Evolutionary conservation across 2,113 vertebrate species (phyloP), one percentile per base, ranked within the genome.

Genomic region (Lota lota): DNA sequence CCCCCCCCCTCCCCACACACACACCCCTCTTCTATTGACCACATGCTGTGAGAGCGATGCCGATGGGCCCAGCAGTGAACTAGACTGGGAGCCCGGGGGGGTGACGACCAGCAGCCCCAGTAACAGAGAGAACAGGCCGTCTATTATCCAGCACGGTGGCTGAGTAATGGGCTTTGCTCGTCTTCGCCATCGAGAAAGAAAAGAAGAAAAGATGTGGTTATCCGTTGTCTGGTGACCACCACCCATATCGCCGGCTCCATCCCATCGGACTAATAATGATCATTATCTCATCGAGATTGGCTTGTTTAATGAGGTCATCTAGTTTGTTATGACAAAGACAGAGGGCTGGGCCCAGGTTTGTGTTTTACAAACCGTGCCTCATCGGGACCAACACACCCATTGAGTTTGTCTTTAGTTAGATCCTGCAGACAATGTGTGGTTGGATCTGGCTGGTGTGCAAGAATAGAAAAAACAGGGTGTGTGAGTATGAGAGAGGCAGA

Each of bases 1-100:
- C 67, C 79, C 73, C 87, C 88, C 87, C 80, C 87, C 77, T 83
- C 83, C 85, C 85, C 82, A 83, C 74, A 79, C 40, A 47, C 40
- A 47, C 40, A 47, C 40, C 1, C 81, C 61, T 82, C 80, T 81
- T 74, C 85, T 66, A 66, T 17, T 63, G 67, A 79, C 68, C 75
- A 79, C 78, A 83, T 80, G 75, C 83, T 73, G 85, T 75, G 68
- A 68, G 68, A 70, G 60, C 59, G 33, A 65, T 53, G 69, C 67
- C 73, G 47, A 71, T 63, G 69, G 63, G 76, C 66, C 0, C 33
- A 53, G 65, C 24, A 33, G 28, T 33, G 28, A 33, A 33, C 28
- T 33, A 33, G 28, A 33, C 28, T 33, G 28, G 28, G 28, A 33
- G 28, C 28, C 28, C 28, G 4, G 28, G 28, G 28, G 28, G 28